Conservation (phyloP, 2,797 vertebrate genomes). For the Poecilia picta region DNA sequence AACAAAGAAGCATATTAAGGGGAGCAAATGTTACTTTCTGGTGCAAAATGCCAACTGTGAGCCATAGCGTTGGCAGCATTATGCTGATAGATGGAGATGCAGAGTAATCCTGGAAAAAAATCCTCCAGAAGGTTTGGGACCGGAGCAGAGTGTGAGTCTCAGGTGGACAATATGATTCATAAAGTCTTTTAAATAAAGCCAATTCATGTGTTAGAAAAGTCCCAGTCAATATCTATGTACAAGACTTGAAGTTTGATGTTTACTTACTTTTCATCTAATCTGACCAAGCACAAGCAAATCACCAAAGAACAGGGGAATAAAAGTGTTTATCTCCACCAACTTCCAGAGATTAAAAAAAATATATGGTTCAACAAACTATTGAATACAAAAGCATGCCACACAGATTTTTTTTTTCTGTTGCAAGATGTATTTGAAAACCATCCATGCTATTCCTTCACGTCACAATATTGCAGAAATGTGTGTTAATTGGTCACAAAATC, state of each 20-base stretch:
- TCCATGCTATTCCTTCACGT: neutral
- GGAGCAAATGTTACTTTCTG: neutral
- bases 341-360: neutral
- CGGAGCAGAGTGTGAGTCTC: neutral
- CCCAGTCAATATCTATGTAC: neutral
- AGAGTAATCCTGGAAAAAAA: neutral
- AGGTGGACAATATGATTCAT: neutral
- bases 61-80: neutral
- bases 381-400: neutral
- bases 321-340: neutral
- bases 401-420: neutral
- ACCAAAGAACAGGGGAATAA: neutral
- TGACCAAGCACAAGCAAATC: neutral
- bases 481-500: neutral
- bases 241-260: neutral
- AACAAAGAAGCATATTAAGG: neutral
- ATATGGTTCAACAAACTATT: neutral
- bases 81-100: neutral
- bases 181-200: neutral
- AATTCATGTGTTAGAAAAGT: neutral
- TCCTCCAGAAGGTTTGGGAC: neutral
- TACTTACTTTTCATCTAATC: neutral
- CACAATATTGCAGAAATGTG: neutral
- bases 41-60: neutral
- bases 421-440: neutral